Base-by-base conservation (phyloP, 2,888 invertebrate genomes). In the Neoascia interrupta region DNA sequence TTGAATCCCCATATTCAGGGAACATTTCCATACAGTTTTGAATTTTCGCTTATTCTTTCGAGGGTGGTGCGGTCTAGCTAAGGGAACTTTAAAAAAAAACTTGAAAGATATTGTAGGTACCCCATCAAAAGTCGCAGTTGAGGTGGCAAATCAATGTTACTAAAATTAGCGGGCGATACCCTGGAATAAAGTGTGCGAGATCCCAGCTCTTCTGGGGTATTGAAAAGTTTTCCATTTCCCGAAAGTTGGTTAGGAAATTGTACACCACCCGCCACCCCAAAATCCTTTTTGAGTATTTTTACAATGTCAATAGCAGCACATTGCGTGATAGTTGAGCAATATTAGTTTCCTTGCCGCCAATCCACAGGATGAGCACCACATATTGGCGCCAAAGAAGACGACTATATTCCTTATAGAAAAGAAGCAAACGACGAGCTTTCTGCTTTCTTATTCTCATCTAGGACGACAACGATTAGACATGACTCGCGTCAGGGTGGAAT, bases 331-430 rank as follows among this genome's bases (percentile, higher is more conserved):
- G 43, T 43, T 43, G 3, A 18, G 18, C 47, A 54, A 18, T 54
- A 58, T 68, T 23, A 41, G 53, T 54, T 68, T 39, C 23, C n/a
- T 47, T 74, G 34, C 41, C 53, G 15, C 47, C 34, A 54, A 61
- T 47, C 39, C 51, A 11, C 37, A 66, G 53, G 45, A 51, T 43
- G 19, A 73, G 19, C 36, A 41, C 19, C 21, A 51, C 11, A 31
- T 54, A 53, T 68, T 74, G 74, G 74, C 74, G 74, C 74, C 60
- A 74, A 74, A 68, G 68, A 45, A 54, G 15, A 31, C 26, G n/a
- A 39, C n/a, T 31, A n/a, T n/a, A 36, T 34, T 64, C 15, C 47
- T 49, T 18, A n/a, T 49, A 49, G 39, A 3, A 51, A 51, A 16
- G n/a, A 15, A n/a, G n/a, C n/a, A 49, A 5, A 21, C 31, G 36